These are phyloP conservation scores for Phrynocephalus guinanensis DNA, from an alignment of 2,797 vertebrate genomes.

Conservation along the genomic window DNA sequence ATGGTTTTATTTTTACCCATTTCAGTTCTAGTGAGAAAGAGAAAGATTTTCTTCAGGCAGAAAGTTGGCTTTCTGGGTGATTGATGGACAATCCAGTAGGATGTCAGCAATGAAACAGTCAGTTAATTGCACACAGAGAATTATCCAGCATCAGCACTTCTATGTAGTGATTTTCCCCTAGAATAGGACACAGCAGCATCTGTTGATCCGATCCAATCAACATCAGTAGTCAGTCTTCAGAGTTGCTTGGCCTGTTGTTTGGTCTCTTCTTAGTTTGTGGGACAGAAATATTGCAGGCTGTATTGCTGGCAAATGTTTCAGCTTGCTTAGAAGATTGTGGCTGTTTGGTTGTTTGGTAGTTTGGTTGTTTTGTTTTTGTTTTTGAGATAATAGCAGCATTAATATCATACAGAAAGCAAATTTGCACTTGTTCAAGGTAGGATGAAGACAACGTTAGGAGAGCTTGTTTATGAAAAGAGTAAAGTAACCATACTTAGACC, in stretches of 20 bases:
- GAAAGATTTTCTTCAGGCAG: background rate
- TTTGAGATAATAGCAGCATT: background rate
- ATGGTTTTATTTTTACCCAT: background rate
- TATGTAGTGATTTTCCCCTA: constrained; percentile 1
- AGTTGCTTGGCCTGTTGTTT: background rate
- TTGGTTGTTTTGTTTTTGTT: background rate
- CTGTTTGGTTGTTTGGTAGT: background rate
- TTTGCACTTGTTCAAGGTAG: background rate
- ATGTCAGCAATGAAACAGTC: constrained; percentile 3
- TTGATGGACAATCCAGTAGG: constrained; percentile 1
- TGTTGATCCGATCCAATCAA: background rate
- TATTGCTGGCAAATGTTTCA: background rate
- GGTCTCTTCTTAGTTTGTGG: background rate
- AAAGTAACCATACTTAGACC: background rate
- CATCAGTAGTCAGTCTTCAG: background rate
- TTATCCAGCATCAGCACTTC: constrained; percentile 17
- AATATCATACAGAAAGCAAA: background rate
- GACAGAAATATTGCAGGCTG: background rate
- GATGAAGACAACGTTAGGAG: background rate
- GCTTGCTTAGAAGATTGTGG: background rate
- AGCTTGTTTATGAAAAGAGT: background rate
- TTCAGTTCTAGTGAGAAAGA: background rate
- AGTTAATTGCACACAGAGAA: constrained; percentile 23
- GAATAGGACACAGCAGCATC: constrained; percentile 12
- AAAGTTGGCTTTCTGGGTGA: background rate